Conservation (phyloP, 2,113 vertebrate genomes). For the Catharus bicknelli region DNA sequence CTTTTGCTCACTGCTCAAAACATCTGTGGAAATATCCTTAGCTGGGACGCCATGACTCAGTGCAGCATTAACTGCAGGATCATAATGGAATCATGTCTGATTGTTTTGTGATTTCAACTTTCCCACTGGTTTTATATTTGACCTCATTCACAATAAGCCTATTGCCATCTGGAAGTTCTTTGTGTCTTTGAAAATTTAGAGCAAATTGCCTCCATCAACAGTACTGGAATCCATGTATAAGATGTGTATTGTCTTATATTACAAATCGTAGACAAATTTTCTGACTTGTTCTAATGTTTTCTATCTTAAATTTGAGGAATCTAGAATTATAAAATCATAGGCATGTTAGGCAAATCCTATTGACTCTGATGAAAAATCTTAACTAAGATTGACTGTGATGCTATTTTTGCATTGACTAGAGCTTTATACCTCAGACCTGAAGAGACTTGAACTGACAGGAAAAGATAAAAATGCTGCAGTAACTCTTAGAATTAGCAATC, state of each 20-base stretch:
- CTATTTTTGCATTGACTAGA: neutral
- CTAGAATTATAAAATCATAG: neutral
- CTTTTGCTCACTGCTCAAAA: neutral
- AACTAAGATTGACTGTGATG: neutral
- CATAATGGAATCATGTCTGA: neutral
- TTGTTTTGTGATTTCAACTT: constrained; percentile 4
- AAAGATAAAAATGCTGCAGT: neutral
- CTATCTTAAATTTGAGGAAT: neutral
- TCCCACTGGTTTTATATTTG: constrained; percentile 2
- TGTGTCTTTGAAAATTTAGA: neutral
- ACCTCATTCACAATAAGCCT: neutral
- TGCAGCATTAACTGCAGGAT: neutral
- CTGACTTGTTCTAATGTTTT: neutral
- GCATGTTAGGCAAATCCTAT: neutral
- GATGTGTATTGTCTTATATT: neutral
- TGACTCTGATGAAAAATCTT: neutral
- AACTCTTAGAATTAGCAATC: neutral
- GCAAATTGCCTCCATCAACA: neutral
- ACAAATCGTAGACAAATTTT: neutral
- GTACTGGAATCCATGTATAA: neutral
- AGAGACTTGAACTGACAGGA: neutral
- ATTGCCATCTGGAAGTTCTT: neutral
- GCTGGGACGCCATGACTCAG: neutral
- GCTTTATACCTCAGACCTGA: neutral
- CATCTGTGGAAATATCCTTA: constrained; percentile 12